phyloP scores from a whole-genome alignment of 2,113 vertebrate genomes.

The Ibidorhyncha struthersii region DNA sequence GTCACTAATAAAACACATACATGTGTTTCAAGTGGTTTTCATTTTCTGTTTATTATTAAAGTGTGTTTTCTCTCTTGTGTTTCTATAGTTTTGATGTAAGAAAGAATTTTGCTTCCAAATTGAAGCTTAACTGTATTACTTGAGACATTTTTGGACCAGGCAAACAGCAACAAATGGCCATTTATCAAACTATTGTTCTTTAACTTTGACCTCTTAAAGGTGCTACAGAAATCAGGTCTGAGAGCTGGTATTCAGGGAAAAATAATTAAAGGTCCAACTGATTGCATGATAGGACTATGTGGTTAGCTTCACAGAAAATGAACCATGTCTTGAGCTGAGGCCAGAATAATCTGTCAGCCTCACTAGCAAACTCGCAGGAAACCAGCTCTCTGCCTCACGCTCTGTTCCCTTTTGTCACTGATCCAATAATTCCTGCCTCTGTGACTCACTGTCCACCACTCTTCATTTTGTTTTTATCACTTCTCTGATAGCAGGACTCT shows the following conservation, averaged over 20 bases:
- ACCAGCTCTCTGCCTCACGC: not conserved
- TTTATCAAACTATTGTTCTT: not conserved
- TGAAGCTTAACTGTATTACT: constrained; percentile 10
- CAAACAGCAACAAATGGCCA: not conserved
- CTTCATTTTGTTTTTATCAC: not conserved
- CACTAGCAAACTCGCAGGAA: not conserved
- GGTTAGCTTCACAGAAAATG: not conserved
- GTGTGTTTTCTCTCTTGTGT: constrained; percentile 3
- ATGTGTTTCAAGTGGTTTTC: constrained; percentile 62
- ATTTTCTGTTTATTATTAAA: constrained; percentile 66
- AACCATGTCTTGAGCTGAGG: not conserved
- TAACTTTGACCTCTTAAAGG: not conserved
- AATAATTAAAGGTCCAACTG: not conserved
- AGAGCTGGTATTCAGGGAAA: not conserved
- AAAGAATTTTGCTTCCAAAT: constrained; percentile 46
- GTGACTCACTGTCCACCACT: not conserved
- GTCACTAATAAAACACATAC: constrained; percentile 65
- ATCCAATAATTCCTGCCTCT: not conserved
- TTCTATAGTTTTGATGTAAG: constrained; percentile 38
- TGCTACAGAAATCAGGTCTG: not conserved
- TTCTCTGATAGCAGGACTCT: not conserved
- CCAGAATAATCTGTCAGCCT: not conserved
- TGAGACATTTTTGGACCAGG: not conserved
- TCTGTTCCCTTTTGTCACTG: not conserved
- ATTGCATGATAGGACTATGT: not conserved